phyloP scores from a whole-genome alignment of 2,888 invertebrate genomes.

The Trissolcus brochymenae region DNA sequence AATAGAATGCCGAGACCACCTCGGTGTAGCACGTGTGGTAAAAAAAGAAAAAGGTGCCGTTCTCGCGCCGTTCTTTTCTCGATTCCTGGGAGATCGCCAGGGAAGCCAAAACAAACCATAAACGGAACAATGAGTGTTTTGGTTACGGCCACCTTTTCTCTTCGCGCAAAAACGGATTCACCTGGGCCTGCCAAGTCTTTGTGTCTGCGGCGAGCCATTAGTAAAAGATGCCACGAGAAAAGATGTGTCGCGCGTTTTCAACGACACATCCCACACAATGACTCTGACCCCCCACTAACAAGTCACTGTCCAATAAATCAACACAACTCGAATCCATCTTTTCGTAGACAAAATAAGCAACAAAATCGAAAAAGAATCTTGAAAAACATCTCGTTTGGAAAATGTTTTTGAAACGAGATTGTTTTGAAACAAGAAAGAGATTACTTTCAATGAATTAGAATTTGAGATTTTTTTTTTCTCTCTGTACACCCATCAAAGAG shows the following conservation, averaged over 20 bases:
- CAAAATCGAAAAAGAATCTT: background rate
- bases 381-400: too few relatives aligned
- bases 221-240: slow-evolving; percentile 53
- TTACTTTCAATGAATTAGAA: too few relatives aligned
- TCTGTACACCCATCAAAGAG: too few relatives aligned
- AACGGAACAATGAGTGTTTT: slow-evolving; percentile 71
- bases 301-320: slow-evolving; percentile 51
- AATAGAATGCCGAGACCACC: slow-evolving; percentile 46
- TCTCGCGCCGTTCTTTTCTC: slow-evolving; percentile 44
- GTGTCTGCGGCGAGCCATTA: slow-evolving; percentile 39
- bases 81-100: slow-evolving; percentile 56
- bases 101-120: slow-evolving; percentile 68
- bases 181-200: slow-evolving; percentile 40
- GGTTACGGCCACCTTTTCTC: slow-evolving; percentile 58
- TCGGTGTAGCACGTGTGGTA: slow-evolving; percentile 40
- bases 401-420: too few relatives aligned
- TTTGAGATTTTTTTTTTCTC: too few relatives aligned
- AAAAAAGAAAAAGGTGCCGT: slow-evolving; percentile 34
- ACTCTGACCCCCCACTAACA: slow-evolving; percentile 66
- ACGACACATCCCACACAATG: slow-evolving; percentile 64
- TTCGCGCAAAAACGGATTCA: slow-evolving; percentile 59
- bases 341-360: background rate
- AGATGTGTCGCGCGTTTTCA: slow-evolving; percentile 62
- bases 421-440: too few relatives aligned
- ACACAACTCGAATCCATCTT: slow-evolving; percentile 10